A percentile compares a stretch with the other conserved stretches of the same genome.
phyloP scores from a whole-genome alignment of 2,888 invertebrate genomes.

The Trachelus stipa region DNA sequence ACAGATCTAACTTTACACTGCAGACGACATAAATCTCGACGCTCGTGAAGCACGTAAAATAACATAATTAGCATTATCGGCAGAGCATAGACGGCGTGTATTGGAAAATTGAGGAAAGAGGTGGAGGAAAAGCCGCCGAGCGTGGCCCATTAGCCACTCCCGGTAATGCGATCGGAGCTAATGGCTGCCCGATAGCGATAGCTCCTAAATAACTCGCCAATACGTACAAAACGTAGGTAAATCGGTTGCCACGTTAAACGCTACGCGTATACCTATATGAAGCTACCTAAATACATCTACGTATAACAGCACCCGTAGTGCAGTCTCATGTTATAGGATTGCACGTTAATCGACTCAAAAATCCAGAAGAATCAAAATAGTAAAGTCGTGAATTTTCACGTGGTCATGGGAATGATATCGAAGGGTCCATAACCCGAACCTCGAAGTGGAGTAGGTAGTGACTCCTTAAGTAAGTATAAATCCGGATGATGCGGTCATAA shows the following conservation, averaged over 20 bases:
- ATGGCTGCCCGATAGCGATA: constrained; percentile 50
- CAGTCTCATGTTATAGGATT: not conserved
- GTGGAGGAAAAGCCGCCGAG: constrained; percentile 20
- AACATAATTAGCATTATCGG: constrained; percentile 42
- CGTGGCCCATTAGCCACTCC: constrained; percentile 42
- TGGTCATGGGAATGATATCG: not conserved
- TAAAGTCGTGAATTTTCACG: not conserved
- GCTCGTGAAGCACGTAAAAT: constrained; percentile 23
- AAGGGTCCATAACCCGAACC: not conserved
- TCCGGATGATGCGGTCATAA: constrained; percentile 63
- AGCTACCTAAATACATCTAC: not conserved
- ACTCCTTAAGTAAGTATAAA: constrained; percentile 63
- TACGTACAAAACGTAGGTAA: constrained; percentile 11
- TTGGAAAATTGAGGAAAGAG: constrained; percentile 44
- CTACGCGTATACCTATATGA: constrained; percentile 30
- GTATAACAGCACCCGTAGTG: not conserved
- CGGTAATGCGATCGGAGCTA: constrained; percentile 56
- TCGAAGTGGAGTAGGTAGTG: constrained; percentile 36
- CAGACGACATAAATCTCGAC: constrained; percentile 20
- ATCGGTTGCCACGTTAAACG: not conserved
- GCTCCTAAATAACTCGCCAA: constrained; percentile 53
- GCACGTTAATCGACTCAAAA: not conserved
- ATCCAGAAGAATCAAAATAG: not conserved
- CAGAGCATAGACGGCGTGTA: constrained; percentile 26
- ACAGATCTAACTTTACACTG: not conserved